Conservation (phyloP, 2,113 vertebrate genomes). For the Aegypius monachus region DNA sequence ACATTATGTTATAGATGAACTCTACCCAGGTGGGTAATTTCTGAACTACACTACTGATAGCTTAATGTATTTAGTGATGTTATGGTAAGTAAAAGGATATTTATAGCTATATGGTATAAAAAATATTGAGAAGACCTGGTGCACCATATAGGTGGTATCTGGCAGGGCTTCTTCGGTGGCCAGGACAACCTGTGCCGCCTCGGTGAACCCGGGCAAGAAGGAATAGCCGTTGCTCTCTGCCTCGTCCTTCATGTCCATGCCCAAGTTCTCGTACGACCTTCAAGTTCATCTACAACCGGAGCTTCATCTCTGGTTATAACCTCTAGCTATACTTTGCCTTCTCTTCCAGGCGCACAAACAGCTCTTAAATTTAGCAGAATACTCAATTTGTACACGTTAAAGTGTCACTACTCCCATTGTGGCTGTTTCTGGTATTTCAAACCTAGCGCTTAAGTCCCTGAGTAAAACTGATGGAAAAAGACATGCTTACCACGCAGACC, state of each 20-base stretch:
- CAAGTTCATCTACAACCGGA: background rate
- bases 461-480: background rate
- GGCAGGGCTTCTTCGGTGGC: background rate
- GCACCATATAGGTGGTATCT: background rate
- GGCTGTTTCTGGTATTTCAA: background rate
- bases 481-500: no score
- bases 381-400: background rate
- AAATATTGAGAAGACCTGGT: background rate
- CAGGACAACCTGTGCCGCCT: background rate
- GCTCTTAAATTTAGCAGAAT: background rate
- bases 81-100: background rate
- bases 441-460: background rate
- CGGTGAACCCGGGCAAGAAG: background rate
- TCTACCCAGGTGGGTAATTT: background rate
- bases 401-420: background rate
- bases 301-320: background rate
- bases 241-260: fast-evolving
- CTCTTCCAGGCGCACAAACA: background rate
- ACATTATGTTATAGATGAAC: background rate
- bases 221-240: background rate
- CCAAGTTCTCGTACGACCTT: background rate
- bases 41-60: background rate
- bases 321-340: background rate
- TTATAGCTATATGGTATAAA: background rate
- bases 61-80: background rate